Conservation (phyloP, 64 coral and sea anemone genomes). For the Montipora capricornis region DNA sequence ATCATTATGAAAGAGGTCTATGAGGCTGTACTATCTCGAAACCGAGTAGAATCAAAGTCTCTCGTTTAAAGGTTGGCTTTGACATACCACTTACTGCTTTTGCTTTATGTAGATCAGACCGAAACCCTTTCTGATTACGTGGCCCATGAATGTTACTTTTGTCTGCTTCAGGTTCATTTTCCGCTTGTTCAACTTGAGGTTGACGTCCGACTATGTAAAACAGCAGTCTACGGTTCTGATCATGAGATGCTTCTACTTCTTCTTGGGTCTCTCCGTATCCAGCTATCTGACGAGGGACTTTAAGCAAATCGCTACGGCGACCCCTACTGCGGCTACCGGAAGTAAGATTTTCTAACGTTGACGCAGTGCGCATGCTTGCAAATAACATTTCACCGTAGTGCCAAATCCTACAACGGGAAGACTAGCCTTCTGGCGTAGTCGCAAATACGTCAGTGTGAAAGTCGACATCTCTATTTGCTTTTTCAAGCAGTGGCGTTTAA, state of each 20-base stretch:
- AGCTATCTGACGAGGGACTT: background rate
- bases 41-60: background rate
- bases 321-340: no score
- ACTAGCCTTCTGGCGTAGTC: no score
- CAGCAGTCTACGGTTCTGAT: slow-evolving; percentile 21
- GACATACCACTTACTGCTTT: slow-evolving; percentile 24
- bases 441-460: no score
- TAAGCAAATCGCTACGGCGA: no score
- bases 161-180: slow-evolving; percentile 44
- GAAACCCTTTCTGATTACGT: slow-evolving; percentile 52
- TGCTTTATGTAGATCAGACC: slow-evolving; percentile 57
- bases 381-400: no score
- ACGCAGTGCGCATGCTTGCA: no score
- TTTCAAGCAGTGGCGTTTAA: no score
- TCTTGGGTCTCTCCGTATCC: slow-evolving; percentile 47
- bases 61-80: slow-evolving; percentile 23
- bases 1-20: no score
- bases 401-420: no score
- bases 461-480: no score
- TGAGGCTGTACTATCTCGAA: background rate
- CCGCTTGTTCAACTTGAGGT: slow-evolving; percentile 49
- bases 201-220: slow-evolving; percentile 43
- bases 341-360: no score
- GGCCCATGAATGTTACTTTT: slow-evolving; percentile 68
- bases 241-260: slow-evolving; percentile 24